Conservation (phyloP, 2,113 vertebrate genomes). For the Pelmatolapia mariae region DNA sequence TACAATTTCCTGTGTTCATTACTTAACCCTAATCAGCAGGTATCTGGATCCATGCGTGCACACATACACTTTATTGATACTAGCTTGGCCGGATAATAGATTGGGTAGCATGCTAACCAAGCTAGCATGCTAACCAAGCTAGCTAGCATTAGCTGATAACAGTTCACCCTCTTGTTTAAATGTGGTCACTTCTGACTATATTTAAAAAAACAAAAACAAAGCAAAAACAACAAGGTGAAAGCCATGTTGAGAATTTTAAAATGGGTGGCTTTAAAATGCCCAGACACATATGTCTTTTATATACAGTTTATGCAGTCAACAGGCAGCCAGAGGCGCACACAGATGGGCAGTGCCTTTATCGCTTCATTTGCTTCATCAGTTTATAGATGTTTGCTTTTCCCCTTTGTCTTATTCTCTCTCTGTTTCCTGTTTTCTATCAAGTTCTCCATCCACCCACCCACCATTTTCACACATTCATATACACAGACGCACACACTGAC, state of each 20-base stretch:
- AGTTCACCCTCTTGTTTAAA: background rate
- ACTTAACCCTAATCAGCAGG: background rate
- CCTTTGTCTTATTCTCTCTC: background rate
- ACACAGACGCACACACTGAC: constrained; percentile 33
- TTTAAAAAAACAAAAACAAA: background rate
- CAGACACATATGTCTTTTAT: background rate
- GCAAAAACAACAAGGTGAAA: accelerated
- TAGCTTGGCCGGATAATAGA: background rate
- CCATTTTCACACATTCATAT: background rate
- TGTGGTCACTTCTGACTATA: background rate
- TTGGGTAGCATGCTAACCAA: accelerated
- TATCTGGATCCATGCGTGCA: background rate
- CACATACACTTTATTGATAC: background rate
- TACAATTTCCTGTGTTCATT: background rate
- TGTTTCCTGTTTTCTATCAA: background rate
- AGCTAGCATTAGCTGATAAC: background rate
- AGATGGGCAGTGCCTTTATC: background rate
- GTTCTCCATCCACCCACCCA: background rate
- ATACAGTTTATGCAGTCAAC: background rate
- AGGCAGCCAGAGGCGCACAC: background rate
- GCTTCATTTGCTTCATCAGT: background rate
- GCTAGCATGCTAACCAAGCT: background rate
- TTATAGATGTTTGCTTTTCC: background rate
- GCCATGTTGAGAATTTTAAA: background rate
- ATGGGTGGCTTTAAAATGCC: background rate